Evolutionary conservation across 53 echinoderm and acorn worm species (phyloP).

Genomic region (Stichopus horrens): DNA sequence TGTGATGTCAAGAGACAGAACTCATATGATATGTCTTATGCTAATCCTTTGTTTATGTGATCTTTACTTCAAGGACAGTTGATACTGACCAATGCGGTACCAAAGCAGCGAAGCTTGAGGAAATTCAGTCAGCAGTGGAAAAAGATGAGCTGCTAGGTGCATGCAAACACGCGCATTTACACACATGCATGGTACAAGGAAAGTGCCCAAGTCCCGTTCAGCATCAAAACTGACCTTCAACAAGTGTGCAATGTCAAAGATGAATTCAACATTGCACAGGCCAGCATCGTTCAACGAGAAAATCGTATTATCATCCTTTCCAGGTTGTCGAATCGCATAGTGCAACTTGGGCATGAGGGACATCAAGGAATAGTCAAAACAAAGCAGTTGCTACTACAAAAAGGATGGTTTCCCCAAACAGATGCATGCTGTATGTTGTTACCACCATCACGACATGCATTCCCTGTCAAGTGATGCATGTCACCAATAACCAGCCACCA

Average conservation of each 20-base stretch:
- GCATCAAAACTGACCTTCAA: conserved; percentile 21
- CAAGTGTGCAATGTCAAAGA: conserved; percentile 52
- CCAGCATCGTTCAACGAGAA: conserved; percentile 56
- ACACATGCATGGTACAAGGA: background rate
- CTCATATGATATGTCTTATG: no score
- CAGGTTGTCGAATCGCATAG: conserved; percentile 37
- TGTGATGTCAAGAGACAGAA: background rate
- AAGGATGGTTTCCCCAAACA: conserved; percentile 84
- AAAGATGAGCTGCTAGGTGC: conserved; percentile 27
- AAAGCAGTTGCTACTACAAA: conserved; percentile 58
- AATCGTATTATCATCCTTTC: conserved; percentile 70
- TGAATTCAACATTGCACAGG: conserved; percentile 52
- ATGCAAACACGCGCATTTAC: conserved; percentile 42
- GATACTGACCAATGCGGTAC: conserved; percentile 43
- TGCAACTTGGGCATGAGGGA: conserved; percentile 68
- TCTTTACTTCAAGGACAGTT: no score
- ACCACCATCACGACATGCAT: conserved; percentile 57
- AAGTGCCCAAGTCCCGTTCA: no score
- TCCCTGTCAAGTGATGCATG: conserved; percentile 48
- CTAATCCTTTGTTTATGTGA: no score
- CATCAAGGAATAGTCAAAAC: conserved; percentile 75
- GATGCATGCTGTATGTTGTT: no score
- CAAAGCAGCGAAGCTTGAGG: conserved; percentile 41
- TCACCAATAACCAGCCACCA: conserved; percentile 45
- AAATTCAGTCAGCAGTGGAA: conserved; percentile 25